These are phyloP conservation scores for Sipha flava DNA, from an alignment of 1,140 invertebrate species.

Conservation along the genomic window DNA sequence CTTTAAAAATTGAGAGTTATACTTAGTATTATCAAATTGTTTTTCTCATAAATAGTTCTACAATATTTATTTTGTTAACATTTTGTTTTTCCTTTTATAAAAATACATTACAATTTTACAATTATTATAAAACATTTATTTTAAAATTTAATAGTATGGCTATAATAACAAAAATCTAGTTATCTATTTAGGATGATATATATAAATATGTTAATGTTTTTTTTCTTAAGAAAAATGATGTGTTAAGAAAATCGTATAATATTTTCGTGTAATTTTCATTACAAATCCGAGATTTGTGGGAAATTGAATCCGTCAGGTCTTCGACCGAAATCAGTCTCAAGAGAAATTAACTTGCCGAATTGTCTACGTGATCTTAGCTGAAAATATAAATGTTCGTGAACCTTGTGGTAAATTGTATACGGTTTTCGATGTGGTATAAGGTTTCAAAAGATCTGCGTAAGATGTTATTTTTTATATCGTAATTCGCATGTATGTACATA, in stretches of 20 bases:
- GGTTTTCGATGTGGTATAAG: not conserved
- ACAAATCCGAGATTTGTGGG: not conserved
- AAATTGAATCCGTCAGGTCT: slow-evolving; percentile 30
- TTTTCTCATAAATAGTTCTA: no score
- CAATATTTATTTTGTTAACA: no score
- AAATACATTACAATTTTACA: no score
- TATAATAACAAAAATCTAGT: no score
- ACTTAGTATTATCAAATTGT: no score
- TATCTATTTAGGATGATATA: no score
- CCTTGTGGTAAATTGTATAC: not conserved
- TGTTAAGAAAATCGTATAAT: not conserved
- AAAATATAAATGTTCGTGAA: slow-evolving; percentile 25
- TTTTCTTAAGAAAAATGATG: no score
- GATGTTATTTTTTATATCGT: not conserved
- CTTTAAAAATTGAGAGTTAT: no score
- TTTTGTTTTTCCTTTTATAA: no score
- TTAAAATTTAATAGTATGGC: no score
- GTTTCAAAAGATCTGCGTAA: not conserved
- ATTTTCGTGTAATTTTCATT: not conserved
- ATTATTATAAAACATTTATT: no score
- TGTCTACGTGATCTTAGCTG: slow-evolving; percentile 19
- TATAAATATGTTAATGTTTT: no score
- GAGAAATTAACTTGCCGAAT: slow-evolving; percentile 24
- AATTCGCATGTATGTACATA: not conserved
- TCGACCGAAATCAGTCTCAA: slow-evolving; percentile 12